Conservation (phyloP, 2,797 vertebrate species). For the Chelmon rostratus region DNA sequence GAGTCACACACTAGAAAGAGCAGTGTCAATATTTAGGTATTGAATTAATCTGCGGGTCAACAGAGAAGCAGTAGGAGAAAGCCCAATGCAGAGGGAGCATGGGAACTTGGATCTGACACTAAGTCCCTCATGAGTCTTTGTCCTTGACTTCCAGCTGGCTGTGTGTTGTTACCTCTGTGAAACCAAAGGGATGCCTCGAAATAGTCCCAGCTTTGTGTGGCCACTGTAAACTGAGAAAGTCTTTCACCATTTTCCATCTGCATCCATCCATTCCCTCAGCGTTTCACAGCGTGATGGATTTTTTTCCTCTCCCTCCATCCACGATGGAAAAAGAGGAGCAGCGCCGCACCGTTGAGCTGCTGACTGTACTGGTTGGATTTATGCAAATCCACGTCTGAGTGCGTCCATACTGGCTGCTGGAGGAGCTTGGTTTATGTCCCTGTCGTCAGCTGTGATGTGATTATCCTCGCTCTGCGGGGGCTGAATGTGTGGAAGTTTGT, state of each 20-base stretch:
- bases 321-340: slow-evolving; percentile 68
- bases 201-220: slow-evolving; percentile 79
- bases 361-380: slow-evolving; percentile 71
- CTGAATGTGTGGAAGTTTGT: slow-evolving; percentile 73
- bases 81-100: slow-evolving; percentile 52
- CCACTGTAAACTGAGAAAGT: slow-evolving; percentile 76
- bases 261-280: slow-evolving; percentile 57
- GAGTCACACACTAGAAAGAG: slow-evolving; percentile 54
- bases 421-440: slow-evolving; percentile 57
- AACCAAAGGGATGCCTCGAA: slow-evolving; percentile 71
- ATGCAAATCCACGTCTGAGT: slow-evolving; percentile 71
- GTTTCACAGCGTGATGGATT: slow-evolving; percentile 65
- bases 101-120: slow-evolving; percentile 69
- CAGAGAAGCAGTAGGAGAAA: slow-evolving; percentile 48
- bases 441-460: slow-evolving; percentile 69
- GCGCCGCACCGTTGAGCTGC: slow-evolving; percentile 57
- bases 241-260: slow-evolving; percentile 76
- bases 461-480: slow-evolving; percentile 72
- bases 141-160: slow-evolving; percentile 72
- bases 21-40: slow-evolving; percentile 80
- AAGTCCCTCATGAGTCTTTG: slow-evolving; percentile 56
- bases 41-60: slow-evolving; percentile 70
- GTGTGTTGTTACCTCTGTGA: slow-evolving; percentile 66
- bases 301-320: slow-evolving; percentile 31
- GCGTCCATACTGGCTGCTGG: slow-evolving; percentile 53